These are phyloP conservation scores for Paramormyrops kingsleyae DNA, from an alignment of 2,113 vertebrate species.

Conservation along the genomic window DNA sequence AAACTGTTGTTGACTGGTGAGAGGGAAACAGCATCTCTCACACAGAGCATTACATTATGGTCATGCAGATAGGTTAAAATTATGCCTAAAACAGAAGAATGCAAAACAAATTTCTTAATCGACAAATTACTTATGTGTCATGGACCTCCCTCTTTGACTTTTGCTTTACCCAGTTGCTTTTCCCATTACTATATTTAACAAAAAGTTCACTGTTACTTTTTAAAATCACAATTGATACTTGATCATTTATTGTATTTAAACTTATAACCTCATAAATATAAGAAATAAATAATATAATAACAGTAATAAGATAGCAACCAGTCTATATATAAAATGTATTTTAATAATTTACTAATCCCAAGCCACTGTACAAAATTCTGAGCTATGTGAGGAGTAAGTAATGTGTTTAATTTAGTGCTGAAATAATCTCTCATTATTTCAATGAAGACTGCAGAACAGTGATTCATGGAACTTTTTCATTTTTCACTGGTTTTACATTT, in stretches of 20 bases:
- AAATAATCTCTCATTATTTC: not conserved
- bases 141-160: not conserved
- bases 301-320: not conserved
- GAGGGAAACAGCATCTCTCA: not conserved
- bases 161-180: not conserved
- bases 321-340: not conserved
- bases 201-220: not conserved
- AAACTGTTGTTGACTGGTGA: constrained; percentile 21
- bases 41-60: not conserved
- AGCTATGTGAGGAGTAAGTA: not conserved
- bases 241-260: not conserved
- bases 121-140: not conserved
- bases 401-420: not conserved
- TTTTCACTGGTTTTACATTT: not conserved
- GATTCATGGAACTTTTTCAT: not conserved
- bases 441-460: not conserved
- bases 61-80: not conserved
- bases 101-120: not conserved
- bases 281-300: not conserved
- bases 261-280: not conserved
- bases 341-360: not conserved
- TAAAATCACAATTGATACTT: not conserved
- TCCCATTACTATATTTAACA: not conserved
- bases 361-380: not conserved
- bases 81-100: not conserved